Conservation (phyloP, 2,113 vertebrate genomes). For the human (Homo sapiens) region DNA sequence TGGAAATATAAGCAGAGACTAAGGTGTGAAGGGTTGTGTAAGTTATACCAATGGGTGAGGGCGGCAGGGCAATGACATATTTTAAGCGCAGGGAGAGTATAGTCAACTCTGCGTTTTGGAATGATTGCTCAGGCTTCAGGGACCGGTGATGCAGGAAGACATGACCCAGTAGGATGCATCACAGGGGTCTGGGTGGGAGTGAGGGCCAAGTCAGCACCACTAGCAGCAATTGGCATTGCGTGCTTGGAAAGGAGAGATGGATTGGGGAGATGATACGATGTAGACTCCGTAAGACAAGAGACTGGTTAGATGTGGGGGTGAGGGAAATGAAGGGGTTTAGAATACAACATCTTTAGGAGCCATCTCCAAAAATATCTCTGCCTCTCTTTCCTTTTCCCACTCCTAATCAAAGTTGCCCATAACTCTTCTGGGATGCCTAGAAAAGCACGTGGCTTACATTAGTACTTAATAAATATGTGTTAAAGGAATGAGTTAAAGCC, state of each 20-base stretch:
- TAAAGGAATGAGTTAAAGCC: neutral
- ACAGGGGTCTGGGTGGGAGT: neutral
- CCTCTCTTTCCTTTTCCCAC: neutral
- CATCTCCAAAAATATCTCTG: neutral
- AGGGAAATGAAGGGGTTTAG: neutral
- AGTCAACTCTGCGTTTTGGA: neutral
- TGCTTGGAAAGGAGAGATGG: neutral
- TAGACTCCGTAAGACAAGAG: neutral
- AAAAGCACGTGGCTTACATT: neutral
- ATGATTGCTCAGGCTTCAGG: neutral
- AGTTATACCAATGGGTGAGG: neutral
- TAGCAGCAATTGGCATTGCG: neutral
- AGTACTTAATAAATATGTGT: neutral
- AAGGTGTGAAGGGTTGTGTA: neutral
- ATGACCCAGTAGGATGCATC: neutral
- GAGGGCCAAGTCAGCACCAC: too few species aligned
- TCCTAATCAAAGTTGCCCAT: neutral
- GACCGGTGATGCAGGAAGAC: neutral
- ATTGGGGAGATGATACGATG: neutral
- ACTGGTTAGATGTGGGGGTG: neutral
- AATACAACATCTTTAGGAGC: too few species aligned
- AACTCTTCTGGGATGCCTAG: neutral
- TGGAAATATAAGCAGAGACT: neutral
- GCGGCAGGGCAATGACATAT: too few species aligned
- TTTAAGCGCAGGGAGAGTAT: neutral